phyloP scores from a whole-genome alignment of 2,113 vertebrate genomes.

The Sceloporus tristichus region DNA sequence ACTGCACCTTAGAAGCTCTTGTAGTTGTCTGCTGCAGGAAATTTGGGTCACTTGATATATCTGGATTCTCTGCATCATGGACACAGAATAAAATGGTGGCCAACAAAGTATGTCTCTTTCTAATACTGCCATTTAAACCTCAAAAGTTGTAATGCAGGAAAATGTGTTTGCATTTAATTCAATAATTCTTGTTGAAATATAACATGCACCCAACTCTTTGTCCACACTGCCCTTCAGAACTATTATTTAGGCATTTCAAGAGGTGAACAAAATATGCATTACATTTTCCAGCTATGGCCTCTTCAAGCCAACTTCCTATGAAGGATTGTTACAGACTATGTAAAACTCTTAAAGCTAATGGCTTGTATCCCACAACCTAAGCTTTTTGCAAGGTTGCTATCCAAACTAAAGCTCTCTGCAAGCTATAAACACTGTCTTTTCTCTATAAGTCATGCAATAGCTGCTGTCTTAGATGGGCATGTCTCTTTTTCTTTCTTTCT shows the following conservation, averaged over 20 bases:
- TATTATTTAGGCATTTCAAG: background rate
- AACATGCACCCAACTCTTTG: fast-evolving
- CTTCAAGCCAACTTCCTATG: fast-evolving
- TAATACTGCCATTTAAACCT: background rate
- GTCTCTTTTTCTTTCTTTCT: conserved; percentile 72
- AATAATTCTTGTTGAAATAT: fast-evolving
- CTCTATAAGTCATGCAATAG: conserved; percentile 72
- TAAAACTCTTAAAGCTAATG: background rate
- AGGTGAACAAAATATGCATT: background rate
- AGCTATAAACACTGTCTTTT: conserved; percentile 49
- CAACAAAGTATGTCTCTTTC: background rate
- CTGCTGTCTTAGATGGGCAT: conserved; percentile 67
- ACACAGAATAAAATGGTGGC: background rate
- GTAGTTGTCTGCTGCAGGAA: conserved; percentile 12
- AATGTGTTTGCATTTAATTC: background rate
- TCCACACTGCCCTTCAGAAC: background rate
- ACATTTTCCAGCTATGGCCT: fast-evolving
- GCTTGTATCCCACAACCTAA: conserved; percentile 14
- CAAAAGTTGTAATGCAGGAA: background rate
- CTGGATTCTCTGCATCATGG: background rate
- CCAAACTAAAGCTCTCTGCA: conserved; percentile 50
- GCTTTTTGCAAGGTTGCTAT: conserved; percentile 44
- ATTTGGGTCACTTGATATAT: conserved; percentile 17
- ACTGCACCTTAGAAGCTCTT: background rate
- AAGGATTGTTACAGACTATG: background rate